Evolutionary conservation across 2,888 invertebrate genomes (phyloP).

Genomic region (Napeogenes sylphis): DNA sequence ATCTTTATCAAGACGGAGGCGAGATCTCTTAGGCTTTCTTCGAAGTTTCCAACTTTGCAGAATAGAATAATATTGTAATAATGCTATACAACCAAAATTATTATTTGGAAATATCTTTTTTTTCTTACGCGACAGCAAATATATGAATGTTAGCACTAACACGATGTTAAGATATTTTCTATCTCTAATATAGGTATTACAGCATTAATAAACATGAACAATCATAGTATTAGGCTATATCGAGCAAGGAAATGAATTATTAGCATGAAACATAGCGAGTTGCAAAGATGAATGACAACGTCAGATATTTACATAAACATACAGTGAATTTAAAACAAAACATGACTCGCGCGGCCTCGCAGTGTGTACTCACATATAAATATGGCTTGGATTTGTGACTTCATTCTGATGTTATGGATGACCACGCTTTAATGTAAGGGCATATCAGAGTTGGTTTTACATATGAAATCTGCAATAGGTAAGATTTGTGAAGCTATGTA

Average conservation of each 20-base stretch:
- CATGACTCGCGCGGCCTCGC: constrained; percentile 23
- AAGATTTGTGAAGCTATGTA: background rate
- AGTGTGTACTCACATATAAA: constrained; percentile 20
- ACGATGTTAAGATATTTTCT: too few relatives aligned
- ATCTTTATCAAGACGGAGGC: too few relatives aligned
- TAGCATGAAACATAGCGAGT: constrained; percentile 4
- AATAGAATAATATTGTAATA: too few relatives aligned
- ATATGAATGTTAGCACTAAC: too few relatives aligned
- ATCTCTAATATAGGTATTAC: too few relatives aligned
- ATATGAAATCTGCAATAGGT: background rate
- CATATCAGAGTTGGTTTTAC: background rate
- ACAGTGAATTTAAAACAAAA: constrained; percentile 32
- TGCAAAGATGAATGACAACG: constrained; percentile 23
- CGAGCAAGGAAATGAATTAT: constrained; percentile 2
- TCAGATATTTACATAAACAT: constrained; percentile 20
- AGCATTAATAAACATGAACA: too few relatives aligned
- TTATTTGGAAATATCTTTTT: too few relatives aligned
- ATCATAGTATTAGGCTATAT: background rate
- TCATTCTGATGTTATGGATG: constrained; percentile 61
- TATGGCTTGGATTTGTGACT: constrained; percentile 62
- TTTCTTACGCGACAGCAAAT: too few relatives aligned
- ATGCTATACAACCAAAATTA: too few relatives aligned
- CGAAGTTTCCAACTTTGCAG: too few relatives aligned
- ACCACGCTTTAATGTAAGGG: background rate
- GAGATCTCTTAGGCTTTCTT: too few relatives aligned